Conservation (phyloP, 2,113 vertebrate genomes). For the Leptocoma aspasia region DNA sequence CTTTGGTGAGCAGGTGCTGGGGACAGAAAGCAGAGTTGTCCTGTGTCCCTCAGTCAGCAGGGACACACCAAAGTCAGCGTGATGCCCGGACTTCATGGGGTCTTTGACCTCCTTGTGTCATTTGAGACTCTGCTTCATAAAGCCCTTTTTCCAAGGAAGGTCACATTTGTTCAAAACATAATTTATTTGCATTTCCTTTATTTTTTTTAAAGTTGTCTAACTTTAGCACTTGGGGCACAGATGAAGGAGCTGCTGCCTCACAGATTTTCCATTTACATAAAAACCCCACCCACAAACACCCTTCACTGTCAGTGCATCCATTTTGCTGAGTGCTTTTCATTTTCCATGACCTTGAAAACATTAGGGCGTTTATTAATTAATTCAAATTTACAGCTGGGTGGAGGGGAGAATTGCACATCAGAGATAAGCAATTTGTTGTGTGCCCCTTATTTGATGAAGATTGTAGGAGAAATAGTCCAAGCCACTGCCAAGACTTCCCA, state of each 20-base stretch:
- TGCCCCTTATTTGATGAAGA: conserved; percentile 30
- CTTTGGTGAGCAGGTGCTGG: background rate
- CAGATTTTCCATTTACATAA: background rate
- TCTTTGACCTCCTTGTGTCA: background rate
- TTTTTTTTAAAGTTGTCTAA: conserved; percentile 1
- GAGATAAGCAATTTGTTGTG: conserved; percentile 26
- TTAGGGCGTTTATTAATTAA: conserved; percentile 40
- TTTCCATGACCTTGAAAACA: conserved; percentile 56
- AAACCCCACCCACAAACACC: background rate
- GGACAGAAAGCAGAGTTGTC: background rate
- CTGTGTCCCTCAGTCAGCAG: background rate
- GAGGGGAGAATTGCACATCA: conserved; percentile 31
- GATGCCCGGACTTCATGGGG: background rate
- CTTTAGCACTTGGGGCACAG: background rate
- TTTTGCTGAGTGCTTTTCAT: conserved; percentile 42
- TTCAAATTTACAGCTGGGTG: conserved; percentile 54
- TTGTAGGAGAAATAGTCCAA: background rate
- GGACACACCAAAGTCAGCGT: background rate
- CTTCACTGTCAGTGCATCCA: conserved; percentile 5
- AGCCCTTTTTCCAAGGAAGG: background rate
- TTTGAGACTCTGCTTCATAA: background rate
- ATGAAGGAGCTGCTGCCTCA: conserved; percentile 24
- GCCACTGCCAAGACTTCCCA: background rate
- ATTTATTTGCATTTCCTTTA: background rate
- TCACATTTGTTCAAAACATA: background rate